Percentiles rank a stretch among this genome's conserved stretches.
phyloP scores from a whole-genome alignment of 2,113 vertebrate genomes.

The Stigmatopora nigra region DNA sequence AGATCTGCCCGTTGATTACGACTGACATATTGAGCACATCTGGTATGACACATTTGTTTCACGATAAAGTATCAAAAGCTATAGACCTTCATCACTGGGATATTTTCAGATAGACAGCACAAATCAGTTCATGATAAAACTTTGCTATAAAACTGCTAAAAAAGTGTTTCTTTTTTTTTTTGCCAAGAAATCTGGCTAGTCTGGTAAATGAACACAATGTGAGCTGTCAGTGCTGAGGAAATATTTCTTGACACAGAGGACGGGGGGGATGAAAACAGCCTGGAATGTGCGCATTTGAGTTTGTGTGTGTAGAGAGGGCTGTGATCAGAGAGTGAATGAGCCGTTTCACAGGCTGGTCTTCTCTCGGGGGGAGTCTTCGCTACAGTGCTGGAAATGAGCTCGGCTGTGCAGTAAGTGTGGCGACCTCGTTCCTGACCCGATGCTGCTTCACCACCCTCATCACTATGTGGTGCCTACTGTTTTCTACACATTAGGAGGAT shows the following conservation, averaged over 20 bases:
- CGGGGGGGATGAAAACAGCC: constrained; percentile 35
- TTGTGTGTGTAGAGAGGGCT: constrained; percentile 32
- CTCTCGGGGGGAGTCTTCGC: constrained; percentile 32
- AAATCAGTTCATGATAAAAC: constrained; percentile 43
- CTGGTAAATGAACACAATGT: constrained; percentile 26
- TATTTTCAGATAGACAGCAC: constrained; percentile 37
- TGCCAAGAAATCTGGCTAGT: constrained; percentile 21
- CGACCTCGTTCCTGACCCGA: constrained; percentile 57
- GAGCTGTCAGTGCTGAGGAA: constrained; percentile 42
- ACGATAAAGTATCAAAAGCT: constrained; percentile 11
- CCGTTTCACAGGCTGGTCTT: constrained; percentile 52
- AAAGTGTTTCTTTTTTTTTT: neutral
- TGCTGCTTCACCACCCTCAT: constrained; percentile 48
- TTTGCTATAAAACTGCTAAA: constrained; percentile 12
- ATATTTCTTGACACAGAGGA: constrained; percentile 32
- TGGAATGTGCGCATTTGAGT: constrained; percentile 9
- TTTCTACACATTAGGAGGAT: constrained; percentile 36
- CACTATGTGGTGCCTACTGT: constrained; percentile 59
- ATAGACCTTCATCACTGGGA: constrained; percentile 17
- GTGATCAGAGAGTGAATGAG: constrained; percentile 70
- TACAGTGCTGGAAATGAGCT: constrained; percentile 66
- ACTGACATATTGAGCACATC: no score
- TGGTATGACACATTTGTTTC: neutral
- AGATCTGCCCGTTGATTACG: no score
- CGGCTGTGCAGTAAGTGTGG: constrained; percentile 67